Evolutionary conservation across 1,140 invertebrate genomes (phyloP), one percentile per base, ranked within the genome.

Genomic region (Latrodectus geometricus): DNA sequence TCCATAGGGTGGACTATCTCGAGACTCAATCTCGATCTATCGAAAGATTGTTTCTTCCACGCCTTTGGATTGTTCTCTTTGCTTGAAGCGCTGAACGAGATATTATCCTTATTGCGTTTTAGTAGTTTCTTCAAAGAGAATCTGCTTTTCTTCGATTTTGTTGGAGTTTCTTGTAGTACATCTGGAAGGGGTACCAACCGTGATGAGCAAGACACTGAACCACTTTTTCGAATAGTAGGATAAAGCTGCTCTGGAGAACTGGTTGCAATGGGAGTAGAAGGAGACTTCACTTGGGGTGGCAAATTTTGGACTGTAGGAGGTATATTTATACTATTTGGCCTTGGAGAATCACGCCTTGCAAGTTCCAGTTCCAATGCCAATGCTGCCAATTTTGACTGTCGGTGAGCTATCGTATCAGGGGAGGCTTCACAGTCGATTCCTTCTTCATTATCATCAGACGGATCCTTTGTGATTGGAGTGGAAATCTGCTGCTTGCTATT

Each of bases 1-100:
- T 97, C 96, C 77, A 95, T 91, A 15, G 96, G 96, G 93, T 97
- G 96, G 88, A 97, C 96, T 74, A 97, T 97, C 69, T 96, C 95
- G 12, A 96, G 91, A 17, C 78, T 88, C 14, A 88, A 14, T n/a
- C 75, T 68, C 9, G 72, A 61, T 9, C 84, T 66, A 49, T 88
- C 88, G 23, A 88, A 88, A 9, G 70, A 61, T 11, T 86, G 76
- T 21, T 87, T 77, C 48, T 88, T 88, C 88, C 88, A 88, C 5
- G 88, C 88, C 65, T 88, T 88, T 0, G 83, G 83, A 17, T 88
- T 86, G 0, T 15, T 15, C 4, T 79, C 73, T 69, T 85, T 85
- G 14, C 11, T 52, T 0, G 68, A 9, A 3, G 82, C 50, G 48
- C 23, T 17, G 17, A 23, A 56, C 4, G 23, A 76, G 52, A 17